These are phyloP conservation scores for Apus apus DNA, from an alignment of 2,113 vertebrate genomes.

Conservation along the genomic window DNA sequence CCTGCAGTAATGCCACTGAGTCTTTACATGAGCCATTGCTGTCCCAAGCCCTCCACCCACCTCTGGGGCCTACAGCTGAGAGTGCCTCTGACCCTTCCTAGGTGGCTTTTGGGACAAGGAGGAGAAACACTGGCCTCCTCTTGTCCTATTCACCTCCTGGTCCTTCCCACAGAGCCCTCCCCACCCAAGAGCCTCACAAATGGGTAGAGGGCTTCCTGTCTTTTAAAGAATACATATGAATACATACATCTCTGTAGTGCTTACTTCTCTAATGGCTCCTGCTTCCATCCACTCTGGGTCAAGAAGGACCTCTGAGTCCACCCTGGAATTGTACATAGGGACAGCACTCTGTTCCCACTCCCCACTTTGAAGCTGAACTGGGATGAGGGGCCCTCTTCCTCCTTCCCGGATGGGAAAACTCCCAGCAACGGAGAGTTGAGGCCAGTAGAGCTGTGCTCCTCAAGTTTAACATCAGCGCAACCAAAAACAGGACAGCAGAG, in stretches of 20 bases:
- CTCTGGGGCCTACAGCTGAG: neutral
- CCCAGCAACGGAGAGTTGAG: neutral
- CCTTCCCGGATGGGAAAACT: constrained; percentile 11
- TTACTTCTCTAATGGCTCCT: neutral
- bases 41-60: neutral
- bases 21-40: neutral
- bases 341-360: neutral
- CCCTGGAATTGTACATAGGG: fast-evolving
- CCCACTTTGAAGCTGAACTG: fast-evolving
- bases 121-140: neutral
- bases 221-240: neutral
- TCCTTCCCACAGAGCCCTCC: neutral
- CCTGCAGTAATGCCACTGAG: fast-evolving
- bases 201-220: neutral
- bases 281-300: neutral
- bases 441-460: neutral
- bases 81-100: neutral
- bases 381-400: neutral
- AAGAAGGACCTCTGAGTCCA: neutral
- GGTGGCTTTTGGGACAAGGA: neutral
- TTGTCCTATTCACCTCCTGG: neutral
- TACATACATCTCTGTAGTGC: neutral
- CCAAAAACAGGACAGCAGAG: neutral
- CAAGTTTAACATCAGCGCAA: neutral
- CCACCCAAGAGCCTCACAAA: neutral